Conservation (phyloP, 2,113 vertebrate genomes). For the Eolophus roseicapilla region DNA sequence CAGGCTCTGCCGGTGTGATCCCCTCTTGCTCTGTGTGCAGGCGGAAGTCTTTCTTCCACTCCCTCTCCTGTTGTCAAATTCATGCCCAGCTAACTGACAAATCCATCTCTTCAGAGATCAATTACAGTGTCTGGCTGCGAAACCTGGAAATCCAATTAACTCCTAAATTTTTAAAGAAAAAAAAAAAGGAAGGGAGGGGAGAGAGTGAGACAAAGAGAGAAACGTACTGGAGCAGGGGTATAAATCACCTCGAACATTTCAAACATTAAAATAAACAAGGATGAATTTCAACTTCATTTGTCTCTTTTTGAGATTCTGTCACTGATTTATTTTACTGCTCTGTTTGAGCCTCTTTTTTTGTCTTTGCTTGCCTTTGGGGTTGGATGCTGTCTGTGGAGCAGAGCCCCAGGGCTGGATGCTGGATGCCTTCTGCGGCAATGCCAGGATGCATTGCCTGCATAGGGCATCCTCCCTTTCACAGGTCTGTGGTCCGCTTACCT, state of each 20-base stretch:
- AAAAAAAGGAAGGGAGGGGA: background rate
- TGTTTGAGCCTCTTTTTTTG: constrained; percentile 46
- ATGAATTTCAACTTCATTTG: constrained; percentile 74
- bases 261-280: constrained; percentile 77
- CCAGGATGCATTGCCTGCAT: background rate
- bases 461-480: background rate
- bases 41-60: constrained; percentile 47
- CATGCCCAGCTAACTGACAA: constrained; percentile 73
- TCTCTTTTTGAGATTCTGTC: constrained; percentile 67
- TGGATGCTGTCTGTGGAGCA: constrained; percentile 1
- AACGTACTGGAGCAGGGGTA: constrained; percentile 25
- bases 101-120: constrained; percentile 81
- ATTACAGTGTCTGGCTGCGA: constrained; percentile 74
- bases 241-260: constrained; percentile 73
- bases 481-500: background rate
- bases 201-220: constrained; percentile 51
- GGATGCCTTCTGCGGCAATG: background rate
- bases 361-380: constrained; percentile 26
- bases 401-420: constrained; percentile 3
- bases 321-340: constrained; percentile 68
- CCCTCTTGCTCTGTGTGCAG: background rate
- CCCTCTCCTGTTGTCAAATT: constrained; percentile 64
- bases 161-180: constrained; percentile 54
- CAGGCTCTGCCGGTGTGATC: constrained; percentile 19
- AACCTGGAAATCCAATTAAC: constrained; percentile 81